Evolutionary conservation across 2,888 invertebrate species (phyloP).

Genomic region (Aspidapion aeneum): DNA sequence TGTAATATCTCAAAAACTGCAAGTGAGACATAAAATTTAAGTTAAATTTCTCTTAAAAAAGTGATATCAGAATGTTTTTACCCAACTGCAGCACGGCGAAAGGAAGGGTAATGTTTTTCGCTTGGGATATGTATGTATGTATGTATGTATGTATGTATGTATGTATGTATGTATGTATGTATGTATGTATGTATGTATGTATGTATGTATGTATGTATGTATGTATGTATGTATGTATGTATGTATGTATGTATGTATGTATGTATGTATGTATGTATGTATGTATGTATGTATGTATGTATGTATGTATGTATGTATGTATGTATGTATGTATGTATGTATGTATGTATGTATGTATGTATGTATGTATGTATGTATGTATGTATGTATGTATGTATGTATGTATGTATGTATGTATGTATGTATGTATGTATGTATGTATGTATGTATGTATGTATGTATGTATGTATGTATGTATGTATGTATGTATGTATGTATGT

Average conservation of each 20-base stretch:
- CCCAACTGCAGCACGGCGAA: too few species aligned
- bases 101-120: too few species aligned
- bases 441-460: not conserved
- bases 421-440: not conserved
- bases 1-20: too few species aligned
- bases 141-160: not conserved
- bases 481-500: not conserved
- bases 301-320: not conserved
- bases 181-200: not conserved
- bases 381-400: not conserved
- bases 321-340: not conserved
- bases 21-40: too few species aligned
- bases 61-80: too few species aligned
- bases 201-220: not conserved
- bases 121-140: not conserved
- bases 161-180: not conserved
- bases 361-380: not conserved
- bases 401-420: not conserved
- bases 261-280: not conserved
- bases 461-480: not conserved
- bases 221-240: not conserved
- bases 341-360: not conserved
- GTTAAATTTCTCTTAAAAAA: too few species aligned
- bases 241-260: not conserved
- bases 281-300: not conserved